phyloP scores from a whole-genome alignment of 2,797 vertebrate species.

The Scolopax bukidnonensis region DNA sequence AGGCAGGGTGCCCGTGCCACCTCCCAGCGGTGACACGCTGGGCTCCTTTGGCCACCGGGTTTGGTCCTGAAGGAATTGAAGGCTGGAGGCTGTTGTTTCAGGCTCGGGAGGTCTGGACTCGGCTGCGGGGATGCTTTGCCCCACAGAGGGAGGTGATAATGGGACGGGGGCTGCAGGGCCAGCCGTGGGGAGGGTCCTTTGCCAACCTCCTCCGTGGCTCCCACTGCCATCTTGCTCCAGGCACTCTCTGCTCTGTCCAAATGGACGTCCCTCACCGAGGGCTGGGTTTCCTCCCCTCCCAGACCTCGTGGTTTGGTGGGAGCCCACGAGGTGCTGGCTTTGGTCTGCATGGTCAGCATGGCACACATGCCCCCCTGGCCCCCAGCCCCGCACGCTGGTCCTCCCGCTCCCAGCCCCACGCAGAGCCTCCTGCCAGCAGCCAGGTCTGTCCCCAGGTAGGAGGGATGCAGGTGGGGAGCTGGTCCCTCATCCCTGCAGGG shows the following conservation, averaged over 20 bases:
- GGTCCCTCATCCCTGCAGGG: not conserved
- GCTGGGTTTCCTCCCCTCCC: not conserved
- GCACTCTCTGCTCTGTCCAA: not conserved
- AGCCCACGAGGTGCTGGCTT: accelerated
- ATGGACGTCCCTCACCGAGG: accelerated
- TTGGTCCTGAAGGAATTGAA: not conserved
- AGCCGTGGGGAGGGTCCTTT: not conserved
- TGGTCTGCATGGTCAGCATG: accelerated
- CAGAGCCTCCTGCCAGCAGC: not conserved
- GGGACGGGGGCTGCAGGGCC: not conserved
- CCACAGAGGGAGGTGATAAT: accelerated
- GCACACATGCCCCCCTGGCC: accelerated
- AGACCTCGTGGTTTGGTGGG: not conserved
- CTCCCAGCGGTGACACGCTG: accelerated
- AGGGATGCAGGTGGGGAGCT: too few relatives aligned
- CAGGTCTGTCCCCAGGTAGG: not conserved
- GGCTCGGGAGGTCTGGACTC: not conserved
- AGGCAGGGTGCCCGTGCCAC: not conserved
- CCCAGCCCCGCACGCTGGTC: not conserved
- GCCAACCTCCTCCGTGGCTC: accelerated
- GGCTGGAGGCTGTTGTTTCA: not conserved
- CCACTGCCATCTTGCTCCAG: not conserved
- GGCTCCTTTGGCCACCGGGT: not conserved
- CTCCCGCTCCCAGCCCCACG: not conserved
- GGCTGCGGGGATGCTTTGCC: not conserved